Conservation (phyloP, 1,140 invertebrate genomes). For the Drosophila insularis region DNA sequence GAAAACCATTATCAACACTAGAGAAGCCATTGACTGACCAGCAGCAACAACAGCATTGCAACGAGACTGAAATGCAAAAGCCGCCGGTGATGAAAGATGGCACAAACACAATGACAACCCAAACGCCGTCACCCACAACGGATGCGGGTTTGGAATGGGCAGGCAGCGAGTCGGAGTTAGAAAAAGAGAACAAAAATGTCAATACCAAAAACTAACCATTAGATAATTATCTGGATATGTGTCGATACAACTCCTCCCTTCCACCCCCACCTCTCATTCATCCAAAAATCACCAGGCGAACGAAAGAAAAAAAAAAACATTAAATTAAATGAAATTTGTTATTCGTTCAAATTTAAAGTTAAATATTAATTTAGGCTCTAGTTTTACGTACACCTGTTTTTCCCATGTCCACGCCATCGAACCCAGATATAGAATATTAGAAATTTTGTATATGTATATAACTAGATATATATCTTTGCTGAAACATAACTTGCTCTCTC, state of each 20-base stretch:
- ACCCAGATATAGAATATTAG: constrained; percentile 25
- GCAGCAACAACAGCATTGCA: background rate
- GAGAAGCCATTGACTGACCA: constrained; percentile 3
- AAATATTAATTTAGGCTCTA: constrained; percentile 62
- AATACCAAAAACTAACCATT: constrained; percentile 68
- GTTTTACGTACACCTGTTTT: constrained; percentile 40
- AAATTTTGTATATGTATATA: constrained; percentile 35
- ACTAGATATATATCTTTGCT: constrained; percentile 41
- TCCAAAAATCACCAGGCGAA: background rate
- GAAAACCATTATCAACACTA: constrained; percentile 1
- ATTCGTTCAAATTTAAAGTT: constrained; percentile 34
- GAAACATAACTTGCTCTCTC: constrained; percentile 25
- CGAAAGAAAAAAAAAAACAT: background rate
- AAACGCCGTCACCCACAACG: background rate
- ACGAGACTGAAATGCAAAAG: constrained; percentile 4
- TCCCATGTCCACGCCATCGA: background rate
- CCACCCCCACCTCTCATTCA: background rate
- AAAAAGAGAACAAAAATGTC: constrained; percentile 57
- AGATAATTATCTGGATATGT: constrained; percentile 27
- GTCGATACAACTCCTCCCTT: background rate
- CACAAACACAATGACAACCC: background rate
- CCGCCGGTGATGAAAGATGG: constrained; percentile 1
- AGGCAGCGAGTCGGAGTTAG: constrained; percentile 27
- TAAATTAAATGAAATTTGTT: background rate
- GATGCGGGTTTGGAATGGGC: background rate